Percentiles rank a stretch among this genome's conserved stretches.
Conservation (phyloP, 1,140 invertebrate genomes). For the Pseudomyrmex concolor region DNA sequence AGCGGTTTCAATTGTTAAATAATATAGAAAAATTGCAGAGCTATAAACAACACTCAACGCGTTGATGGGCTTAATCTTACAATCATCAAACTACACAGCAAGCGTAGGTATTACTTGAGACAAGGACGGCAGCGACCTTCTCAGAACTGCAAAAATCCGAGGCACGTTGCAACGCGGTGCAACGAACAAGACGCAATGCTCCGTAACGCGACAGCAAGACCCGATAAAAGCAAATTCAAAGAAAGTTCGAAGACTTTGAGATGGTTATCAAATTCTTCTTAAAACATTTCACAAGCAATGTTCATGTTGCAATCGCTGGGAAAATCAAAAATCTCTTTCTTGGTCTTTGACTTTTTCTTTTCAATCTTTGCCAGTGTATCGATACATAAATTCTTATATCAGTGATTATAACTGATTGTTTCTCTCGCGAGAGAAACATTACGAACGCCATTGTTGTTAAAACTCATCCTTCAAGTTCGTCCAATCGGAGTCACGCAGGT, state of each 20-base stretch:
- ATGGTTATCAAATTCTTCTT: background rate
- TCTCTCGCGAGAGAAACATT: background rate
- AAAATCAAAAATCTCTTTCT: background rate
- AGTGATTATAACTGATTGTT: background rate
- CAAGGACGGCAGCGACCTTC: conserved; percentile 46
- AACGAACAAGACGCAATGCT: conserved; percentile 7
- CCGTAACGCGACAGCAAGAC: background rate
- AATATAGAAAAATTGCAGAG: background rate
- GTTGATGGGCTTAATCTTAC: conserved; percentile 22
- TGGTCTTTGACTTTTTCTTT: conserved; percentile 2
- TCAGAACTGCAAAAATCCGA: conserved; percentile 11
- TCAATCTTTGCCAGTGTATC: background rate
- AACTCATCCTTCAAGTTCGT: conserved; percentile 25
- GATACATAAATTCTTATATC: background rate
- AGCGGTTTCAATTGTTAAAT: background rate
- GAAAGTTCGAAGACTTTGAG: conserved; percentile 35
- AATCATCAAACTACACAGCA: background rate
- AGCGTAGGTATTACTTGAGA: conserved; percentile 16
- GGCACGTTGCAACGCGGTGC: background rate
- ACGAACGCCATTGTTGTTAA: background rate
- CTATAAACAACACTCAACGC: background rate
- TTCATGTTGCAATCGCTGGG: background rate
- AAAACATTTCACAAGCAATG: conserved; percentile 1
- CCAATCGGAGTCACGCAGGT: conserved; percentile 18
- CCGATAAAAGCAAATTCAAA: conserved; percentile 48